Conservation (phyloP, 2,797 vertebrate species). For the Morelia viridis region DNA sequence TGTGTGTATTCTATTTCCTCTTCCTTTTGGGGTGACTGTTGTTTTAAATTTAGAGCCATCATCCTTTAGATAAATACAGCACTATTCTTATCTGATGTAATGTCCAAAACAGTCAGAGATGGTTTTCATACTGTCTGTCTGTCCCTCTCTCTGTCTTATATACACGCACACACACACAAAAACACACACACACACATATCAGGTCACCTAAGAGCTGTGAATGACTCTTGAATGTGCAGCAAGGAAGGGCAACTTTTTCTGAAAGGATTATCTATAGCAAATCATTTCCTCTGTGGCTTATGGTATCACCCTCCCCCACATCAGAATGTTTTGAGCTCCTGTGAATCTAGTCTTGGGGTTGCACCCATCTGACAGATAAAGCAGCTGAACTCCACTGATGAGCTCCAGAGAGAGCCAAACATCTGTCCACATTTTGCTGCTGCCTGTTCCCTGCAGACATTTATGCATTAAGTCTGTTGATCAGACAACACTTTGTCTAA, state of each 20-base stretch:
- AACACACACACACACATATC: background rate
- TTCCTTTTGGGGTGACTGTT: background rate
- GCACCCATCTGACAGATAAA: slow-evolving; percentile 56
- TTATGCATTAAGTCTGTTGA: slow-evolving; percentile 63
- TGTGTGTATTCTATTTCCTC: background rate
- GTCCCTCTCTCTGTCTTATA: background rate
- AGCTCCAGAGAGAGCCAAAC: slow-evolving; percentile 61
- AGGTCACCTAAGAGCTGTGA: background rate
- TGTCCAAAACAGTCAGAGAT: background rate
- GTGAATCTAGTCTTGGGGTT: slow-evolving; percentile 29
- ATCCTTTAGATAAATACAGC: background rate
- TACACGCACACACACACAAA: background rate
- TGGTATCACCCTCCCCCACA: background rate
- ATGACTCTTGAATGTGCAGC: slow-evolving; percentile 19
- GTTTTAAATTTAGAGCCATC: background rate
- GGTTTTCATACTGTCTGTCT: background rate
- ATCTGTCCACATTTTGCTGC: slow-evolving; percentile 60
- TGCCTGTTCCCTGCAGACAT: slow-evolving; percentile 48
- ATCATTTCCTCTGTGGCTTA: slow-evolving; percentile 39
- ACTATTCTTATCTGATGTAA: background rate
- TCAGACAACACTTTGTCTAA: slow-evolving; percentile 61
- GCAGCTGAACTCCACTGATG: slow-evolving; percentile 57
- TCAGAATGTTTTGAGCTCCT: slow-evolving; percentile 44
- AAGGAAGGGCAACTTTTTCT: slow-evolving; percentile 37
- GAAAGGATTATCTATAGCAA: slow-evolving; percentile 19